Base-by-base conservation (phyloP, 2,888 invertebrate genomes). In the Octonoba sinensis region DNA sequence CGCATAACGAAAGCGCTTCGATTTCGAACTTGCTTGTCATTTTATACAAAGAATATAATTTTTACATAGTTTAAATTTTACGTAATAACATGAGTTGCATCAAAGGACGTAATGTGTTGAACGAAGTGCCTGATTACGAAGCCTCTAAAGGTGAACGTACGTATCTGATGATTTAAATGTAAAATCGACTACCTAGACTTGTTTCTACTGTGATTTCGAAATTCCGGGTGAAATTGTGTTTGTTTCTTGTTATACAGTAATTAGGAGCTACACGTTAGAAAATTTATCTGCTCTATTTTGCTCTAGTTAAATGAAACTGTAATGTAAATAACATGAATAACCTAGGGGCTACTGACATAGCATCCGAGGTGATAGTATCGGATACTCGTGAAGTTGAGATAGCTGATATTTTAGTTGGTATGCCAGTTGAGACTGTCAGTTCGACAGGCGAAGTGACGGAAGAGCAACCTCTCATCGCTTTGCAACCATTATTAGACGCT, bases 341-440 rank as follows among this genome's bases (percentile, higher is more conserved):
- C 64, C 47, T 93, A 93, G 92, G 93, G 91, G 92, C 93, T 90
- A 91, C 91, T 89, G 92, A 92, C 89, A 92, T 93, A 88, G 93
- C 93, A 89, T 92, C 92, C 87, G 93, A 93, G 90, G 92, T 93
- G 86, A 93, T 93, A 90, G 93, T 93, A 86, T 92, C 92, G 86
- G 92, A 92, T 88, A 92, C 92, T 86, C 92, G 93, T 88, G 93
- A 93, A 89, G 93, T 93, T 82, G 93, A 93, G 90, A 93, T 93
- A 85, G 92, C 92, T 87, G 88, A 91, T 85, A 91, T 92, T 85
- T 91, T 92, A 24, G 91, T 92, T 72, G 89, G 89, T 84, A 87
- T 88, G 86, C 88, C 87, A 16, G 88, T 88, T 79, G 89, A 89
- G 79, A 88, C 88, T 64, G 65, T 65, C 22, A 73, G 57, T 60